These are phyloP conservation scores for Lepus europaeus DNA, from an alignment of 2,113 vertebrate species.

Conservation along the genomic window DNA sequence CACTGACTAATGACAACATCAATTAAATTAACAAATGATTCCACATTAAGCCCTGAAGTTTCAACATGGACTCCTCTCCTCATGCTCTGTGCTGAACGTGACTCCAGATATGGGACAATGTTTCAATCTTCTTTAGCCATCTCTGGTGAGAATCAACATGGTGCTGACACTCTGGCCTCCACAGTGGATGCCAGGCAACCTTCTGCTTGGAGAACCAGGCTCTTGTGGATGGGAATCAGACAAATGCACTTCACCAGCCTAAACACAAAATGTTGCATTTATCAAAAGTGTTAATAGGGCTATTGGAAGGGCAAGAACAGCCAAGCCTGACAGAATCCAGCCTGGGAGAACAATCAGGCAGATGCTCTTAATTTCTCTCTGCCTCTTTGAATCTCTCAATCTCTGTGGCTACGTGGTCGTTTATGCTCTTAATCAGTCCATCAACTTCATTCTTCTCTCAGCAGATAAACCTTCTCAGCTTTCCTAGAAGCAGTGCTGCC, in stretches of 20 bases:
- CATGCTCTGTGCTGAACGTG: neutral
- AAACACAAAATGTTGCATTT: neutral
- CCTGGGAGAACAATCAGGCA: neutral
- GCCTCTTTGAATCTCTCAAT: accelerated
- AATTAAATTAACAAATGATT: constrained; percentile 56
- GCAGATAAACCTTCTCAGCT: neutral
- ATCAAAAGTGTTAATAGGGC: neutral
- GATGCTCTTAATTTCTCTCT: neutral
- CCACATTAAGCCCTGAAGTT: neutral
- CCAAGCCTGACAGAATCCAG: neutral
- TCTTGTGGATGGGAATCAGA: neutral
- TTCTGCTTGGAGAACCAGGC: neutral
- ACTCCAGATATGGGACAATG: neutral
- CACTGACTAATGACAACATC: neutral
- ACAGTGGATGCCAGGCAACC: neutral
- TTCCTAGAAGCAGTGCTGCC: neutral
- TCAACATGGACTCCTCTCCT: neutral
- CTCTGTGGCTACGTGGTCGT: neutral
- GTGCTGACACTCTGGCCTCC: neutral
- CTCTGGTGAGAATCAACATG: neutral
- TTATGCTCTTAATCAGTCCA: neutral
- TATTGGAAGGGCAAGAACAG: neutral
- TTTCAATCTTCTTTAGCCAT: neutral
- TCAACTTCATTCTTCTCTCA: neutral
- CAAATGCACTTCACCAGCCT: neutral